phyloP scores from a whole-genome alignment of 2,113 vertebrate genomes.

The Strix aluco region DNA sequence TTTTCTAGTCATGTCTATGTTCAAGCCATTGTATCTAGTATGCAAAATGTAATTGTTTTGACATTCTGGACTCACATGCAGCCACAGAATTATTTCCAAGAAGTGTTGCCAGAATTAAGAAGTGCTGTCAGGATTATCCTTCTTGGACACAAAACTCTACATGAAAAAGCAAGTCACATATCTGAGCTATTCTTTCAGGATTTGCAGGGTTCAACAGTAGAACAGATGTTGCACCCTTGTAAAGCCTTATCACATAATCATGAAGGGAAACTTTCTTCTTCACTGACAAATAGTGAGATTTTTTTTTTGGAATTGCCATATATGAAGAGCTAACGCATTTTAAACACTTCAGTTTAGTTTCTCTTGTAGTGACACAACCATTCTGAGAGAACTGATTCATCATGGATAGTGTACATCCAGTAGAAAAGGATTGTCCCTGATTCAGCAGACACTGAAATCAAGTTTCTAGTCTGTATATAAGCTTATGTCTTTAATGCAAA shows the following conservation, averaged over 20 bases:
- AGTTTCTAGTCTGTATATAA: not conserved
- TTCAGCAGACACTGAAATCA: not conserved
- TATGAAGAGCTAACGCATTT: not conserved
- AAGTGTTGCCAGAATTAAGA: not conserved
- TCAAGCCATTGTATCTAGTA: not conserved
- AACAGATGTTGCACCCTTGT: not conserved
- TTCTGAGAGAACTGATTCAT: not conserved
- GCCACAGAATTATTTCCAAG: not conserved
- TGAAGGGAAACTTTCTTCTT: not conserved
- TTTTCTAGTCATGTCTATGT: too few species aligned
- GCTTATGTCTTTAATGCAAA: not conserved
- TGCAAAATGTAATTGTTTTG: not conserved
- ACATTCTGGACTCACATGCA: not conserved
- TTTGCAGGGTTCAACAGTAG: not conserved
- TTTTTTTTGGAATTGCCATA: not conserved
- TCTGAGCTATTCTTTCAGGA: not conserved
- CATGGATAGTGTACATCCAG: not conserved
- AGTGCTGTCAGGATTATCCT: not conserved
- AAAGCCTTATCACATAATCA: not conserved
- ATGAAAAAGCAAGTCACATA: not conserved
- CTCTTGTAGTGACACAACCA: not conserved
- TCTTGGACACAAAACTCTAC: not conserved
- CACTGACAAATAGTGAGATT: not conserved
- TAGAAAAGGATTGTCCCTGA: not conserved
- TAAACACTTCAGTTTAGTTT: not conserved